Evolutionary conservation across 2,113 vertebrate genomes (phyloP).

Genomic region (Dascyllus trimaculatus): DNA sequence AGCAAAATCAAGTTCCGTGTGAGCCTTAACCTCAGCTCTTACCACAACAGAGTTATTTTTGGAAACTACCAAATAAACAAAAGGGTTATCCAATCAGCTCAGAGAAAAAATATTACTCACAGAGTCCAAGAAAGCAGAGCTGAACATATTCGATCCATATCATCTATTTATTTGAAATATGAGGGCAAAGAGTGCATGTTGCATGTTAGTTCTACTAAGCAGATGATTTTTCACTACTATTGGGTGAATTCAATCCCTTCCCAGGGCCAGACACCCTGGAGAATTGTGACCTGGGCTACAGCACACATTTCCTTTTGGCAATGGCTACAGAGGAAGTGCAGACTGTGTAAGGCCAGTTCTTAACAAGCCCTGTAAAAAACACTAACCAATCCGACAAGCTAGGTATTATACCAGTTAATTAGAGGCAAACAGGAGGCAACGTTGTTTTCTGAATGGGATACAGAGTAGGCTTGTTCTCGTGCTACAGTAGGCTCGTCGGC

Average conservation of each 20-base stretch:
- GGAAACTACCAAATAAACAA: slow-evolving; percentile 47
- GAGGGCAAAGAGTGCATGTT: slow-evolving; percentile 12
- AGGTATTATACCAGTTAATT: slow-evolving; percentile 73
- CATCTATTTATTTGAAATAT: slow-evolving; percentile 16
- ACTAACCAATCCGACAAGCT: slow-evolving; percentile 63
- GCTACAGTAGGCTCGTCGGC: slow-evolving; percentile 60
- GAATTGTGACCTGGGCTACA: slow-evolving; percentile 63
- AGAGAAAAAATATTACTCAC: slow-evolving; percentile 30
- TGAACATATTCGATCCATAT: slow-evolving; percentile 12
- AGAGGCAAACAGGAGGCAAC: slow-evolving; percentile 69
- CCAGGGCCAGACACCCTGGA: slow-evolving; percentile 59
- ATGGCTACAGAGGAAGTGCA: slow-evolving; percentile 62
- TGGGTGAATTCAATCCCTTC: slow-evolving; percentile 42
- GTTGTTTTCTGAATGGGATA: slow-evolving; percentile 61
- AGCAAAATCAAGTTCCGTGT: slow-evolving; percentile 47
- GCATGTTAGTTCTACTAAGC: slow-evolving; percentile 31
- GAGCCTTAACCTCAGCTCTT: slow-evolving; percentile 43
- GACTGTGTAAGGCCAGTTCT: slow-evolving; percentile 60
- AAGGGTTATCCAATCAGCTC: slow-evolving; percentile 16
- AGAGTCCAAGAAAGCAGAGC: slow-evolving; percentile 4
- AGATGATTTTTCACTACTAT: slow-evolving; percentile 36
- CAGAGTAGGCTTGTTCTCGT: slow-evolving; percentile 67
- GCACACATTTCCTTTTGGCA: slow-evolving; percentile 74
- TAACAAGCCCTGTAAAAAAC: slow-evolving; percentile 72
- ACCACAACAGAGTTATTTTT: slow-evolving; percentile 57